Base-by-base conservation (phyloP, 2,113 vertebrate genomes). In the Psittacus erithacus region DNA sequence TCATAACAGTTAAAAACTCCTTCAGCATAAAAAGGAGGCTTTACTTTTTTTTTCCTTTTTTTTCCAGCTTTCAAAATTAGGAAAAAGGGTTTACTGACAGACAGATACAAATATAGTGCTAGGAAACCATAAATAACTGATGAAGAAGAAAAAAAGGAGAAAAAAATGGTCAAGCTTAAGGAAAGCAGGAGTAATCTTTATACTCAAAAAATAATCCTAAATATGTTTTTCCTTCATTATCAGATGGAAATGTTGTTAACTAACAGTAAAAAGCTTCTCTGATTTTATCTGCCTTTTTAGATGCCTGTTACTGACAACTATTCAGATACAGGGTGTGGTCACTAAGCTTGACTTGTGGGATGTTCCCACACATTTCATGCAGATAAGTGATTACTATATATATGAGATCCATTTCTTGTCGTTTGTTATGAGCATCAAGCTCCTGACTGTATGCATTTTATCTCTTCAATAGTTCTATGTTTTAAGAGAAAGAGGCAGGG, bases 281-380 rank as follows among this genome's bases (percentile, higher is more conserved):
- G 63, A 41, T 63, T 67, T 39, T 44, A 87, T 43, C 38, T 49
- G 22, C 10, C 57, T 8, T 33, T 68, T 59, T 28, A 33, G 14
- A 31, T 2, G 3, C 12, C 41, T 31, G 1, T 44, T 73, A 64
- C 6, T 68, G 17, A 11, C 16, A 47, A 10, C 8, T 57, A 19
- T 71, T 67, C 7, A 63, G 22, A 63, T 9, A 76, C 4, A 57
- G 29, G 5, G 13, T 52, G 27, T 59, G 47, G 49, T 52, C 11
- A 24, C 1, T 50, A 13, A 43, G 12, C 38, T 46, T 1, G 0
- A 68, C 13, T 70, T 71, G 9, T 31, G 19, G 41, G 17, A 27
- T 31, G 20, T 25, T 76, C 52, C 25, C n/a, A 64, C 20, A 17
- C 2, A 3, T 33, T 85, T 88, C 10, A 69, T 55, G 50, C 3